Base-by-base conservation (phyloP, 1,140 invertebrate species). In the Daktulosphaira vitifoliae region DNA sequence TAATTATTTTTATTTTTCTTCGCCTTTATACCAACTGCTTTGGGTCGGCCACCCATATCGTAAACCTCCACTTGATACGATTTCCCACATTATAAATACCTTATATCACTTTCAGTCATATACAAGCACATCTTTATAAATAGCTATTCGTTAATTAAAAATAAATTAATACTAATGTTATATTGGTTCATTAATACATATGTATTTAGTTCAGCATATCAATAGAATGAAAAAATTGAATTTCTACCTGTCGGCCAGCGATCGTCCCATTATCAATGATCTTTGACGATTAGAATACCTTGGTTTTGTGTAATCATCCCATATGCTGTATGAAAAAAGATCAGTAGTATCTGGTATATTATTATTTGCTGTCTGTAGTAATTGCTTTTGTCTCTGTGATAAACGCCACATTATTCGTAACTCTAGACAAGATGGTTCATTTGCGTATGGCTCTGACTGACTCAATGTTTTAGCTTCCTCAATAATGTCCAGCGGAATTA, bases 261-360 rank as follows among this genome's bases (percentile, higher is more conserved):
- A 9, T n/a, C 42, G 42, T 62, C 44, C 56, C 11, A 62, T 46
- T 39, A 48, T 62, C 56, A 59, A 16, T 29, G 56, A 33, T 33
- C 44, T 48, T 15, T 48, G 56, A 23, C 42, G 44, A 23, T 33
- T 62, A 3, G 11, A 5, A 13, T 48, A 62, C 6, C 56, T 62
- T 25, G 56, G 42, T 13, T 62, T 62, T 0, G 44, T 13, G 25
- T 62, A 62, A 9, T 62, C 56, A 2, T 62, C 56, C 39, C 42
- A 62, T 6, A 42, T 15, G 3, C 13, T 46, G 4, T 26, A 59
- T 13, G n/a, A 18, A 11, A 62, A 62, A 13, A 39, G 56, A 9
- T 62, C 56, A 13, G 29, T 22, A 16, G 7, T 11, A 5, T 4
- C n/a, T 3, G 39, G 39, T 16, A 44, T 16, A 15, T n/a, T 44